Percentiles rank a stretch among this genome's conserved stretches.
These are phyloP conservation scores for Poeciliopsis infans DNA, from an alignment of 2,797 vertebrate species.

Conservation along the genomic window DNA sequence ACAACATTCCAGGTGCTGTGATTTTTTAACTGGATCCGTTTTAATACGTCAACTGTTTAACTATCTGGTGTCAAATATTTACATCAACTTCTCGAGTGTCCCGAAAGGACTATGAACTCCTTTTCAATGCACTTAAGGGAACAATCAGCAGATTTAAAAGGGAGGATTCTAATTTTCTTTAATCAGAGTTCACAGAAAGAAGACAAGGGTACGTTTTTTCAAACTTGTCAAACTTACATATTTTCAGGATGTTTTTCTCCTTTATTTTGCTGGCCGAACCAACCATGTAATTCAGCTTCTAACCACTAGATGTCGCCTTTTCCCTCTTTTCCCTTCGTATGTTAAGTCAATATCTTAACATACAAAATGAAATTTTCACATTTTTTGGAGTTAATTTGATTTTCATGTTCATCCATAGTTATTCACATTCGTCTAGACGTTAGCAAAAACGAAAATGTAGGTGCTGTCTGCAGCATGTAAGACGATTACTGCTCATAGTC, in stretches of 20 bases:
- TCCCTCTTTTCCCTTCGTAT: too few species aligned
- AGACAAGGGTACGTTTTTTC: too few species aligned
- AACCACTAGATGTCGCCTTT: too few species aligned
- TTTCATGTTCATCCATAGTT: neutral
- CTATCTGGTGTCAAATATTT: slow-evolving; percentile 4
- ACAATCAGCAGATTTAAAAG: slow-evolving; percentile 14
- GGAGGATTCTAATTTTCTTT: neutral
- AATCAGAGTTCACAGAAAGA: neutral
- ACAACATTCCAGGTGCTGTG: slow-evolving; percentile 50
- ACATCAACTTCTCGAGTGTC: slow-evolving; percentile 17
- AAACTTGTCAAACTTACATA: too few species aligned
- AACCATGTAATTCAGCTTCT: too few species aligned
- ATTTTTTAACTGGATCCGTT: slow-evolving; percentile 26
- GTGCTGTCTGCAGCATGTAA: neutral
- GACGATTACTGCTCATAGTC: neutral
- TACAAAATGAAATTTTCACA: neutral
- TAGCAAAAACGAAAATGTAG: neutral
- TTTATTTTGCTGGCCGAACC: too few species aligned
- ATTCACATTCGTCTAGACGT: neutral
- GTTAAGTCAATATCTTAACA: neutral
- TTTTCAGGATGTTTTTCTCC: too few species aligned
- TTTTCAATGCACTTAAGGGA: slow-evolving; percentile 5
- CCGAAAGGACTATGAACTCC: slow-evolving; percentile 10
- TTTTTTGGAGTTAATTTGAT: neutral
- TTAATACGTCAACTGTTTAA: slow-evolving; percentile 15